Conservation (phyloP, 2,797 vertebrate genomes). For the Schizopygopsis pylzovi region DNA sequence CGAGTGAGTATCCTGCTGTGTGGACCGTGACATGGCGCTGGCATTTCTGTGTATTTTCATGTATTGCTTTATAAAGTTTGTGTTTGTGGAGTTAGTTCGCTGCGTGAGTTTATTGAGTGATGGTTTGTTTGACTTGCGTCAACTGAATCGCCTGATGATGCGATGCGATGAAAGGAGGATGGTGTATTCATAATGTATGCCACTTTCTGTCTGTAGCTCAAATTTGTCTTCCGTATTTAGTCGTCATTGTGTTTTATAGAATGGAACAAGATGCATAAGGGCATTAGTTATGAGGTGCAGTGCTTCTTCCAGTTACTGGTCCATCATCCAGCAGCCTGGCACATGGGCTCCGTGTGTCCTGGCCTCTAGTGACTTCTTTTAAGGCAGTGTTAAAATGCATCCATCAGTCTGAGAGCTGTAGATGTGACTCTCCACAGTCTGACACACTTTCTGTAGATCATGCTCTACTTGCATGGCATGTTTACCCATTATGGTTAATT, state of each 20-base stretch:
- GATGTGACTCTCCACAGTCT: neutral
- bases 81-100: neutral
- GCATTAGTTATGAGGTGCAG: neutral
- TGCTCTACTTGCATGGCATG: neutral
- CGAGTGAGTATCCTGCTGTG: conserved; percentile 48
- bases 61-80: neutral
- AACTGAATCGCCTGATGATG: neutral
- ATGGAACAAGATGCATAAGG: neutral
- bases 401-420: conserved; percentile 25
- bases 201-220: neutral
- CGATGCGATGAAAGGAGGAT: neutral
- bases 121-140: neutral
- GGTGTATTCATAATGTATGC: neutral
- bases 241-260: neutral
- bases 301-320: neutral
- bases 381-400: conserved; percentile 45
- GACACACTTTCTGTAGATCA: neutral
- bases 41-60: neutral
- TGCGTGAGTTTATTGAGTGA: conserved; percentile 14
- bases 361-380: conserved; percentile 24
- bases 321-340: neutral
- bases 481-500: conserved; percentile 5
- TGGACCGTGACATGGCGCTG: neutral
- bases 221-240: neutral
- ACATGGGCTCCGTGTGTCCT: neutral